Percentiles rank a stretch among this genome's conserved stretches.
These are phyloP conservation scores for Petrosia ficiformis DNA, from an alignment of 37 sponge, comb jelly and placozoan species.

Conservation along the genomic window DNA sequence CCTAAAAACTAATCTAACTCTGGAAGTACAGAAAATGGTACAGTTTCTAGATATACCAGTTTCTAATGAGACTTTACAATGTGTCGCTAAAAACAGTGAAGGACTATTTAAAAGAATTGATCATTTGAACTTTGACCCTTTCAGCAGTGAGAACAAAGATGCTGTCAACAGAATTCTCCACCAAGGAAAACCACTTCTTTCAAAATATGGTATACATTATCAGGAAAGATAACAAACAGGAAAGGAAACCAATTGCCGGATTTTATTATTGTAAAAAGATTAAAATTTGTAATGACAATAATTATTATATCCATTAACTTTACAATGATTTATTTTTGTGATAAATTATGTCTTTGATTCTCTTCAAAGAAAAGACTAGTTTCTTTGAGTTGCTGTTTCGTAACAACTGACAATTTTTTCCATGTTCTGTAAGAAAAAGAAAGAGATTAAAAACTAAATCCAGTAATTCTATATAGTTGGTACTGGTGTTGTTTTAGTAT, in stretches of 20 bases:
- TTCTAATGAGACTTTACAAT: constrained; percentile 28
- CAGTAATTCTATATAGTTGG: too few relatives aligned
- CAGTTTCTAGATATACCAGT: constrained; percentile 38
- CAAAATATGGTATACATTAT: constrained; percentile 30
- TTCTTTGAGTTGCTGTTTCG: constrained; percentile 1
- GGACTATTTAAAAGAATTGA: constrained; percentile 49
- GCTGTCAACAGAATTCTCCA: constrained; percentile 26
- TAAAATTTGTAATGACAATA: too few relatives aligned
- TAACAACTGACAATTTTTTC: constrained; percentile 14
- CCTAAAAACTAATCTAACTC: constrained; percentile 21
- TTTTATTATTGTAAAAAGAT: too few relatives aligned
- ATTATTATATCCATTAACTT: background rate
- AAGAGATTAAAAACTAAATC: too few relatives aligned
- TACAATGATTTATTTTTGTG: background rate
- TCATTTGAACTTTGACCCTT: constrained; percentile 68
- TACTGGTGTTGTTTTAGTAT: too few relatives aligned
- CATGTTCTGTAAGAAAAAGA: constrained; percentile 5
- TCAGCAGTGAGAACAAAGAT: constrained; percentile 33
- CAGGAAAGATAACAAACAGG: background rate
- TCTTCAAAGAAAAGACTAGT: constrained; percentile 40
- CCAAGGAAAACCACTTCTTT: constrained; percentile 26
- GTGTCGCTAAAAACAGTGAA: constrained; percentile 33
- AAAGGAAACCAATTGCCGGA: too few relatives aligned
- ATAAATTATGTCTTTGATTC: background rate
- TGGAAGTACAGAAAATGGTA: constrained; percentile 53